Evolutionary conservation across 2,888 invertebrate genomes (phyloP).

Genomic region (Acleris cristana): DNA sequence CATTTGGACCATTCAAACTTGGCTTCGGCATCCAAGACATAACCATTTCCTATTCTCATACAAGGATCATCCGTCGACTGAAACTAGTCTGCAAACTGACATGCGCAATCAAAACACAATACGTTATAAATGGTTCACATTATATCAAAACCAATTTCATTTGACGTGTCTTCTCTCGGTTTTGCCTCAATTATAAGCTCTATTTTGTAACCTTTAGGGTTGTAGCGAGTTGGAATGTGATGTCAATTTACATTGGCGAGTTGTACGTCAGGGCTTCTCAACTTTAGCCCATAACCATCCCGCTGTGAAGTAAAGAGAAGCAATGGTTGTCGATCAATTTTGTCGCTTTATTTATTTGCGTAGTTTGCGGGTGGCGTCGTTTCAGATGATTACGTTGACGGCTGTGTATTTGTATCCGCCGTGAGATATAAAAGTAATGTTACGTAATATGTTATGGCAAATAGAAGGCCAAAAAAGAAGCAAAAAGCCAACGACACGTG

Average conservation of each 20-base stretch:
- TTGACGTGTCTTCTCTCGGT: conserved; percentile 31
- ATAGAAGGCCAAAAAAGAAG: conserved; percentile 14
- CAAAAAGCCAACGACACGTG: conserved; percentile 42
- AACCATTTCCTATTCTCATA: conserved; percentile 74
- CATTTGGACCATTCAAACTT: conserved; percentile 69
- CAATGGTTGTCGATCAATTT: conserved; percentile 66
- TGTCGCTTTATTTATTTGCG: conserved; percentile 56
- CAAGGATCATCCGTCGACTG: conserved; percentile 63
- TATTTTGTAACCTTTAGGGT: conserved; percentile 37
- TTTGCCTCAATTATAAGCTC: conserved; percentile 22
- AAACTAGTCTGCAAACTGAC: conserved; percentile 71
- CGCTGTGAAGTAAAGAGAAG: conserved; percentile 69
- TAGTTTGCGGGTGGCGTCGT: conserved; percentile 51
- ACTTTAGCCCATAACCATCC: conserved; percentile 68
- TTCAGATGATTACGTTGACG: conserved; percentile 49
- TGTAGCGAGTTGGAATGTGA: neutral
- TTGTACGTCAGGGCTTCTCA: conserved; percentile 58
- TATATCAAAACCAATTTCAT: conserved; percentile 49
- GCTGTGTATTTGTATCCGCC: conserved; percentile 39
- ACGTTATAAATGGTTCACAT: conserved; percentile 78
- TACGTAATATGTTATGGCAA: conserved; percentile 14
- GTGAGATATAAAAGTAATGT: conserved; percentile 36
- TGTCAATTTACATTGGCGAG: conserved; percentile 44
- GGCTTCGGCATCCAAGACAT: conserved; percentile 67
- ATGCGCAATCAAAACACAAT: conserved; percentile 81